phyloP scores from a whole-genome alignment of 1,140 invertebrate genomes.

The Drosophila mauritiana region DNA sequence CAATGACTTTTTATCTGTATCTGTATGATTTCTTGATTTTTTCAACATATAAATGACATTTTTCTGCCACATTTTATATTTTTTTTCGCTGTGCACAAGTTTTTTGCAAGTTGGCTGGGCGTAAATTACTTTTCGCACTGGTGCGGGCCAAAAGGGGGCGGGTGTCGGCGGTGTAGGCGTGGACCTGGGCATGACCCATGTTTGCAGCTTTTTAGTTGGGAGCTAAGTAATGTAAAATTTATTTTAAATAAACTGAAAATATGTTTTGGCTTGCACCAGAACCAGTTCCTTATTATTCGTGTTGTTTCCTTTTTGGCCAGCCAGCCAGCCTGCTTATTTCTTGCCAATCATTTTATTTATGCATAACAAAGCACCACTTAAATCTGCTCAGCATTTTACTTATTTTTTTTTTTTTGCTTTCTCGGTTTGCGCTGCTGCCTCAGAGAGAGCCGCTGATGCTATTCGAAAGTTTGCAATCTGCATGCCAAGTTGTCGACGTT shows the following conservation, averaged over 20 bases:
- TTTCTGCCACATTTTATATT: neutral
- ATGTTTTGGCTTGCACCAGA: constrained; percentile 57
- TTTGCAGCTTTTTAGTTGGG: constrained; percentile 51
- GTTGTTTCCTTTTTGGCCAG: neutral
- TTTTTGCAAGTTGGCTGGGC: constrained; percentile 51
- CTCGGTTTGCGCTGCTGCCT: constrained; percentile 35
- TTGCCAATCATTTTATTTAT: constrained; percentile 79
- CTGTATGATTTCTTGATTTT: neutral
- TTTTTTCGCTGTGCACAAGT: constrained; percentile 24
- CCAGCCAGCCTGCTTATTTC: constrained; percentile 66
- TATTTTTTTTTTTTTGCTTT: constrained; percentile 26
- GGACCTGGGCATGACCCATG: constrained; percentile 46
- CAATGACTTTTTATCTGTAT: neutral
- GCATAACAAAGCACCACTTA: constrained; percentile 83
- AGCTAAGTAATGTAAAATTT: constrained; percentile 81
- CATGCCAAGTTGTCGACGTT: constrained; percentile 82
- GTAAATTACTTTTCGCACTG: constrained; percentile 70
- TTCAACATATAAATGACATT: neutral
- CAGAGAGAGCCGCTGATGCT: constrained; percentile 52
- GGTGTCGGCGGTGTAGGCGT: constrained; percentile 12
- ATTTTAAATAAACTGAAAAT: constrained; percentile 82
- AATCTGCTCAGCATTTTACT: constrained; percentile 72
- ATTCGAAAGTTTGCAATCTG: constrained; percentile 80
- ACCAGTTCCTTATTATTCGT: constrained; percentile 15
- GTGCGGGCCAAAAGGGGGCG: constrained; percentile 3